phyloP scores from a whole-genome alignment of 2,888 invertebrate species.

The Iphiclides podalirius region DNA sequence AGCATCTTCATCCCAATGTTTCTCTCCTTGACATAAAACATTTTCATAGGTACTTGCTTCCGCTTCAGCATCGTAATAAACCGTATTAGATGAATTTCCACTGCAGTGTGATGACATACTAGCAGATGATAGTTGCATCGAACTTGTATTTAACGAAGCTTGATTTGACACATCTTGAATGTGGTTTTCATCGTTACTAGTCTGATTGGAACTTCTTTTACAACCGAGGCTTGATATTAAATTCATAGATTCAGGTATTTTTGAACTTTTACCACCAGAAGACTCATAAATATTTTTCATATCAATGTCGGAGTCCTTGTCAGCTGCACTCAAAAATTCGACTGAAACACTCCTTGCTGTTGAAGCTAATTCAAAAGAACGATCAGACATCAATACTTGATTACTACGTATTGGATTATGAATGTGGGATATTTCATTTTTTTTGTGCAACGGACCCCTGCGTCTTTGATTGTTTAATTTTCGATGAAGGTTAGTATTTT shows the following conservation, averaged over 20 bases:
- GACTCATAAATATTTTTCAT: conserved; percentile 87
- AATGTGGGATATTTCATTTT: conserved; percentile 85
- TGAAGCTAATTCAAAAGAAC: conserved; percentile 74
- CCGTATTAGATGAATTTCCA: conserved; percentile 71
- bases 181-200: conserved; percentile 45
- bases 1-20: conserved; percentile 91
- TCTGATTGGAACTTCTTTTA: conserved; percentile 59
- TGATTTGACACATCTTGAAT: conserved; percentile 44
- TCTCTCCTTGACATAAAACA: conserved; percentile 81
- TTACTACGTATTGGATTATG: conserved; percentile 84
- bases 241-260: conserved; percentile 76
- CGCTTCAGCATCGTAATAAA: conserved; percentile 72
- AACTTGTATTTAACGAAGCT: conserved; percentile 40
- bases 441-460: conserved; percentile 79
- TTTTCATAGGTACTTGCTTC: conserved; percentile 70
- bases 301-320: conserved; percentile 84
- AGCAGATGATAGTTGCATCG: conserved; percentile 61
- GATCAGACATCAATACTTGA: conserved; percentile 52
- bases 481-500: conserved; percentile 73
- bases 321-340: conserved; percentile 83
- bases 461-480: conserved; percentile 88
- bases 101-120: conserved; percentile 75
- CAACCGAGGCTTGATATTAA: conserved; percentile 70
- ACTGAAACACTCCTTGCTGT: conserved; percentile 82
- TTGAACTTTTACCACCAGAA: conserved; percentile 80